Base-by-base conservation (phyloP, 2,888 invertebrate genomes). In the Cryptocephalus moraei region DNA sequence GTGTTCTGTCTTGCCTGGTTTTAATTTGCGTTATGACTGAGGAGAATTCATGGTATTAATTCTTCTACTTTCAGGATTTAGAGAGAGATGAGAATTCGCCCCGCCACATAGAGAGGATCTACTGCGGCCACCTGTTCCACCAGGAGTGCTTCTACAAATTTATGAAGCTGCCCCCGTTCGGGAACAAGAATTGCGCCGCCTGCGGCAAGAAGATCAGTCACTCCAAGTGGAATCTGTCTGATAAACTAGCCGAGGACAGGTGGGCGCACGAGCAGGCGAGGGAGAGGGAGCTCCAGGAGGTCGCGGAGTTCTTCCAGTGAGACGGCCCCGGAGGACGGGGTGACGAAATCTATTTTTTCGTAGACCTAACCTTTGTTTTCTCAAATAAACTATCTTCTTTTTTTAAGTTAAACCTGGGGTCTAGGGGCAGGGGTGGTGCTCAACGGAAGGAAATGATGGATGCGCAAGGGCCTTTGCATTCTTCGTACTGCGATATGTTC, bases 251-350 rank as follows among this genome's bases (percentile, higher is more conserved):
- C 0, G 86, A 86, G 67, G 77, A 80, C 42, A 74, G 85, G 42
- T 86, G 86, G 86, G 85, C 86, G 1, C 85, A 86, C 61, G 79
- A 84, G 60, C 83, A 87, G 65, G 86, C 86, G 2, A 75, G 82
- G 46, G 76, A 80, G 56, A 70, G 86, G 50, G 86, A 87, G 63
- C 69, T 87, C 12, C 81, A 82, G 41, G 86, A 87, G 70, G 86
- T 86, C 8, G 77, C 80, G 1, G 86, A 86, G 59, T 86, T 86
- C 66, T 77, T 82, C 53, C 73, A 77, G 57, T 79, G 12, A 36
- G 22, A 22, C n/a, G n/a, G n/a, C n/a, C n/a, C 6, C 22, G 6
- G 6, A 22, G 22, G 6, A 6, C 22, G 22, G 6, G 2, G 22
- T 22, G 22, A 22, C 22, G 22, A 22, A 22, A 22, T 22, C 6